Base-by-base conservation (phyloP, 2,888 invertebrate species). In the Drosophila meridionalis region DNA sequence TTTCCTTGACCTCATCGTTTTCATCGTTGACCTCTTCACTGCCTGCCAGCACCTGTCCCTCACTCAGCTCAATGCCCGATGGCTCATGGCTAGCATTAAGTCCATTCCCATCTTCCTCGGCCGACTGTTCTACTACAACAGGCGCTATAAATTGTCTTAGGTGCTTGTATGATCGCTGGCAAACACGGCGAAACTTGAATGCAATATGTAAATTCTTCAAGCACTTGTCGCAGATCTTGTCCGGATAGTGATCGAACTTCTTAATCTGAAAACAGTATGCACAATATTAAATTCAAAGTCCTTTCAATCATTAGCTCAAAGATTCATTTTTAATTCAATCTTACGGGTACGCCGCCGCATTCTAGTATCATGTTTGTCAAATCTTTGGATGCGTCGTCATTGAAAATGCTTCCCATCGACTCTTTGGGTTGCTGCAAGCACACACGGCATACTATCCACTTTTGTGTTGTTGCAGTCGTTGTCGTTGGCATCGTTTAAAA, bases 281-380 rank as follows among this genome's bases (percentile, higher is more conserved):
- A 40, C 14, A 1, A 38, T 32, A n/a, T 38, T 32, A 2, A 26
- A 32, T 32, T 58, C 26, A 12, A 4, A 28, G 26, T 36, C 6
- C 4, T 38, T 8, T 28, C 12, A 26, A 7, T 38, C 26, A 8
- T 14, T 11, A 34, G 7, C 6, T 12, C 6, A 52, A 20, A 20
- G 20, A 20, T 20, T 20, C 0, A 2, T 2, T 6, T 58, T 28
- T 36, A 14, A 14, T 20, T 20, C 40, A 11, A n/a, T 83, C 89
- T 86, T 82, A 92, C 92, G 14, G 92, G 91, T 63, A 92, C 92
- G 57, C 92, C 92, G 36, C 92, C 92, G 69, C 92, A 92, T 66
- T 92, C 91, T 26, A 90, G 72, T 30, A 92, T 92, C 92, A 92
- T 92, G 52, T 87, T 78, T 30, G 92, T 92, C 66, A 92, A 74